These are phyloP conservation scores for Rutpela maculata DNA, from an alignment of 2,888 invertebrate species.

Conservation along the genomic window DNA sequence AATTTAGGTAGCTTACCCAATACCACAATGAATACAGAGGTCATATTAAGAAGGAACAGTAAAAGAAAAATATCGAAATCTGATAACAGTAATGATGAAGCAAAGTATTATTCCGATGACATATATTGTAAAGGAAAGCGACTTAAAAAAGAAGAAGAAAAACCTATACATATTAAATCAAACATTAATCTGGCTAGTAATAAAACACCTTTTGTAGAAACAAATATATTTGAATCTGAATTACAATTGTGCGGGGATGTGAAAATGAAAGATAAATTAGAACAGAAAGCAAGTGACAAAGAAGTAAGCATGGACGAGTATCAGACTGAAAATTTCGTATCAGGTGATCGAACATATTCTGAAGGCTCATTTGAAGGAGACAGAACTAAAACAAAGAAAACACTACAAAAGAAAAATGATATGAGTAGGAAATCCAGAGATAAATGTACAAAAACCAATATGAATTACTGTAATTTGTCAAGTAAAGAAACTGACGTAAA, in stretches of 20 bases:
- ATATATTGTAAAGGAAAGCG: background rate
- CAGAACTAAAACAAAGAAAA: background rate
- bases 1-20: background rate
- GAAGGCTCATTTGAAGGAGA: background rate
- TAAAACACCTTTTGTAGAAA: background rate
- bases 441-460: background rate
- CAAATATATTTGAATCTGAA: background rate
- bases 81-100: background rate
- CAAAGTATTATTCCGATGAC: background rate
- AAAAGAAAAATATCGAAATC: background rate
- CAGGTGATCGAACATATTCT: background rate
- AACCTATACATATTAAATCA: background rate
- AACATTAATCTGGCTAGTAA: background rate
- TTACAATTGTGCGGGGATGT: background rate
- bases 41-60: background rate
- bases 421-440: background rate
- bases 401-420: background rate
- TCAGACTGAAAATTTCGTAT: slow-evolving; percentile 4
- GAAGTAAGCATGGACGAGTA: background rate
- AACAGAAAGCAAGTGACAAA: background rate
- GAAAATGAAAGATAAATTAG: background rate
- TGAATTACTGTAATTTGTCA: background rate
- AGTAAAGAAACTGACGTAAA: background rate
- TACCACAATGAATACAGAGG: background rate
- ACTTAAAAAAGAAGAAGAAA: background rate